Evolutionary conservation across 2,888 invertebrate genomes (phyloP).

Genomic region (Nemoura dubitans): DNA sequence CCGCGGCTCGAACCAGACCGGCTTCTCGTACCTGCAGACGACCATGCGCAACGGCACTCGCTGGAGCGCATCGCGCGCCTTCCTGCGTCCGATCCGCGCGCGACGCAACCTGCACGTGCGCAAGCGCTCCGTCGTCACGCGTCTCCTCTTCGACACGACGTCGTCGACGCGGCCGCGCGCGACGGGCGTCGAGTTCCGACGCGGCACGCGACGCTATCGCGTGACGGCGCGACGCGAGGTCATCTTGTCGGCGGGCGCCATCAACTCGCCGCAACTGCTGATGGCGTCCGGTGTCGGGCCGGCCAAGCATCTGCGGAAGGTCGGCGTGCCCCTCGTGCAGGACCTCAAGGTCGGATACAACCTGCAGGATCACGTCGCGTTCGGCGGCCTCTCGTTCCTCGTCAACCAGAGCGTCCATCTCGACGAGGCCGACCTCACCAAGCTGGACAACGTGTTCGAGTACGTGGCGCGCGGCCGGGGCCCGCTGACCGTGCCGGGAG

Average conservation of each 20-base stretch:
- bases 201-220: conserved; percentile 61
- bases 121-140: conserved; percentile 68
- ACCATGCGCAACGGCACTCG: conserved; percentile 73
- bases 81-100: conserved; percentile 67
- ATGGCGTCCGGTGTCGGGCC: conserved; percentile 83
- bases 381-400: conserved; percentile 73
- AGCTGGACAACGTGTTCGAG: conserved; percentile 54
- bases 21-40: conserved; percentile 66
- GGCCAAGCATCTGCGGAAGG: conserved; percentile 65
- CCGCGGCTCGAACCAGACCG: conserved; percentile 66
- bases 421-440: conserved; percentile 54
- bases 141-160: conserved; percentile 64
- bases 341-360: conserved; percentile 73
- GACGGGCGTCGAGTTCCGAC: conserved; percentile 67
- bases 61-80: conserved; percentile 73
- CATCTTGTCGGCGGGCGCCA: conserved; percentile 77
- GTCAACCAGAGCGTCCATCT: conserved; percentile 64
- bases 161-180: conserved; percentile 63
- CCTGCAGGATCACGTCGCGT: conserved; percentile 75
- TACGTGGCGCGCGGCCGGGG: conserved; percentile 66
- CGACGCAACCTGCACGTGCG: conserved; percentile 71
- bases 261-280: conserved; percentile 80
- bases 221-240: conserved; percentile 75
- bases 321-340: conserved; percentile 57
- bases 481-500: conserved; percentile 71